Conservation (phyloP, 2,113 vertebrate genomes). For the Centropus unirufus region DNA sequence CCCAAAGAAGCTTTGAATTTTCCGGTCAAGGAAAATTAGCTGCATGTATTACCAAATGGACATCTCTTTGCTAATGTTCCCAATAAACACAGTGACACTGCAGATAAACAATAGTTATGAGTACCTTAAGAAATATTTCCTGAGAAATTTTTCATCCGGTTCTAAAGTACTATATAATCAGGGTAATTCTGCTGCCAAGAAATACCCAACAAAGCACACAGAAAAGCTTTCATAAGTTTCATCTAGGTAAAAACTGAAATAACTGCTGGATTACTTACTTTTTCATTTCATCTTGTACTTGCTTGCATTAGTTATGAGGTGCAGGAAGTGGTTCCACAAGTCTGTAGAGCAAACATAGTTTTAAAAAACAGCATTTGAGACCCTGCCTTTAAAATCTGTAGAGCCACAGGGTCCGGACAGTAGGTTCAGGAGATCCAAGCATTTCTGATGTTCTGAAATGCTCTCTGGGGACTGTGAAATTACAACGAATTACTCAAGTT, state of each 20-base stretch:
- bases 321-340: background rate
- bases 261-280: background rate
- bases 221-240: background rate
- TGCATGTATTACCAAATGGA: background rate
- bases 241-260: background rate
- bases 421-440: rapidly evolving
- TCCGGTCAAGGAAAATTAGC: background rate
- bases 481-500: background rate
- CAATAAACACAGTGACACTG: background rate
- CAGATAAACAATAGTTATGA: background rate
- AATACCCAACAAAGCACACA: background rate
- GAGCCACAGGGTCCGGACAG: background rate
- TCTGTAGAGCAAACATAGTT: background rate
- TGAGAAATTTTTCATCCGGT: background rate
- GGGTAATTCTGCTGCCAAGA: background rate
- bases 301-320: background rate
- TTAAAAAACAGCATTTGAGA: background rate
- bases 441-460: background rate
- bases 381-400: background rate
- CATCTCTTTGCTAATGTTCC: background rate
- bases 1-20: background rate
- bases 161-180: background rate
- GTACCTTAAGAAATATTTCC: background rate
- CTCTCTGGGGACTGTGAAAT: background rate
- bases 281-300: background rate